phyloP scores from a whole-genome alignment of 2,888 invertebrate genomes.

The Drosophila suboccidentalis region DNA sequence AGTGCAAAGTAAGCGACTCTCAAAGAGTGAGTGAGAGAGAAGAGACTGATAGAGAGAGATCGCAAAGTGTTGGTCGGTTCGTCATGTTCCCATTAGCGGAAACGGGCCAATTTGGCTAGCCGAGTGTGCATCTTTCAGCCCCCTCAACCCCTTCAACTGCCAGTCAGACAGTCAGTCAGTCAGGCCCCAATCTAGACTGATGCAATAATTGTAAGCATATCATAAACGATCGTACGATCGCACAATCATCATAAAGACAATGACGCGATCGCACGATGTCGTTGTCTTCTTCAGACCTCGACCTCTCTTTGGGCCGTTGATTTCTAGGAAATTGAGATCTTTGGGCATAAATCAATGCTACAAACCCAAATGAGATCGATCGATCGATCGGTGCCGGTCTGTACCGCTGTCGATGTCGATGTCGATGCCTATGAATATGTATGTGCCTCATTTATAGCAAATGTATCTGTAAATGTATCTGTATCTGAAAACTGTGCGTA shows the following conservation, averaged over 20 bases:
- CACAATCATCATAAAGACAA: conserved; percentile 35
- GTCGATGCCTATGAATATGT: conserved; percentile 55
- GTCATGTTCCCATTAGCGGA: conserved; percentile 54
- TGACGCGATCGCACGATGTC: conserved; percentile 35
- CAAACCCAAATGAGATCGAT: conserved; percentile 32
- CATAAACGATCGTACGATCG: conserved; percentile 47
- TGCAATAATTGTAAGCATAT: conserved; percentile 65
- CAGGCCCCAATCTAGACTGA: conserved; percentile 48
- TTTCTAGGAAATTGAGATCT: conserved; percentile 70
- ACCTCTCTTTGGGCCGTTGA: conserved; percentile 51
- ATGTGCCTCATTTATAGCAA: conserved; percentile 40
- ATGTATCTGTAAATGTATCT: conserved; percentile 6
- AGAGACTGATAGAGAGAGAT: conserved; percentile 1
- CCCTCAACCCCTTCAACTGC: neutral
- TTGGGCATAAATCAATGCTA: conserved; percentile 50
- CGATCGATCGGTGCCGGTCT: conserved; percentile 38
- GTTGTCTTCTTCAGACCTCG: conserved; percentile 39
- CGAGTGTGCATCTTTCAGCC: conserved; percentile 48
- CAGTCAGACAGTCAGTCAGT: neutral
- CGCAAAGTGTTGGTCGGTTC: conserved; percentile 1
- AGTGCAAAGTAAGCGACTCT: conserved; percentile 54
- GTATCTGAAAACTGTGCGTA: conserved; percentile 18
- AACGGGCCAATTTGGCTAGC: conserved; percentile 58
- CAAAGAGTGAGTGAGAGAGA: conserved; percentile 10
- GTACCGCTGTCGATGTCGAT: conserved; percentile 30